A percentile compares a stretch with the other conserved stretches of the same genome.
Evolutionary conservation across 2,113 vertebrate genomes (phyloP).

Genomic region (Oreochromis niloticus): DNA sequence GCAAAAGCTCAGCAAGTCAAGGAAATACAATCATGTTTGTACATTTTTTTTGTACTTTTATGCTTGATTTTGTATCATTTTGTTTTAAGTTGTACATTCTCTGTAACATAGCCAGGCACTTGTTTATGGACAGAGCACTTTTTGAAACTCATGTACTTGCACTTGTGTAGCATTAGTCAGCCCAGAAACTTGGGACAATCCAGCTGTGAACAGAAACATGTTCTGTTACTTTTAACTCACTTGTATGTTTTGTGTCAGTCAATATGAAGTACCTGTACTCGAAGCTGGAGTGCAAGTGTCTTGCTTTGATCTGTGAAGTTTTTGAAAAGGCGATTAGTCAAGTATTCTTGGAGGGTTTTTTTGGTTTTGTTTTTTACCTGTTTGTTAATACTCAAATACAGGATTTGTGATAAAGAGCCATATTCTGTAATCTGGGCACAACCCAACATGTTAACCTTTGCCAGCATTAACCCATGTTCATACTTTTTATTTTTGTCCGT

Average conservation of each 20-base stretch:
- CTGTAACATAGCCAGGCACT: slow-evolving; percentile 44
- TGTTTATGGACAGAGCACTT: slow-evolving; percentile 54
- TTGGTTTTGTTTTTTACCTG: not conserved
- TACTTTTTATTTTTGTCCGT: not conserved
- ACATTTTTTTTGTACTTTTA: slow-evolving; percentile 47
- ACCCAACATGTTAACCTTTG: slow-evolving; percentile 8
- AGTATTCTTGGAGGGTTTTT: not conserved
- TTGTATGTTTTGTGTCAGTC: not conserved
- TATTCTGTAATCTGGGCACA: slow-evolving; percentile 25
- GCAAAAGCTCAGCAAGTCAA: slow-evolving; percentile 26
- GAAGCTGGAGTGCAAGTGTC: not conserved
- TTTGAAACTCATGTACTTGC: slow-evolving; percentile 41
- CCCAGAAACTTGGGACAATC: slow-evolving; percentile 15
- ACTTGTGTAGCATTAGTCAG: slow-evolving; percentile 38
- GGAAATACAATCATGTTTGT: slow-evolving; percentile 40
- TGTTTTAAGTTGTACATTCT: slow-evolving; percentile 44
- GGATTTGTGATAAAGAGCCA: slow-evolving; percentile 10
- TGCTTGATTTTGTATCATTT: slow-evolving; percentile 47
- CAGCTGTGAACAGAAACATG: slow-evolving; percentile 49
- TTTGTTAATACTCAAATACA: not conserved
- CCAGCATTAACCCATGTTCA: slow-evolving; percentile 15
- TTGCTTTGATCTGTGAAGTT: not conserved
- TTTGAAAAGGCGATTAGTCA: not conserved
- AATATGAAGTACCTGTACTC: not conserved
- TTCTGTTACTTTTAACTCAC: not conserved